phyloP scores from a whole-genome alignment of 1,140 invertebrate species.

The Tetragnatha versicolor region DNA sequence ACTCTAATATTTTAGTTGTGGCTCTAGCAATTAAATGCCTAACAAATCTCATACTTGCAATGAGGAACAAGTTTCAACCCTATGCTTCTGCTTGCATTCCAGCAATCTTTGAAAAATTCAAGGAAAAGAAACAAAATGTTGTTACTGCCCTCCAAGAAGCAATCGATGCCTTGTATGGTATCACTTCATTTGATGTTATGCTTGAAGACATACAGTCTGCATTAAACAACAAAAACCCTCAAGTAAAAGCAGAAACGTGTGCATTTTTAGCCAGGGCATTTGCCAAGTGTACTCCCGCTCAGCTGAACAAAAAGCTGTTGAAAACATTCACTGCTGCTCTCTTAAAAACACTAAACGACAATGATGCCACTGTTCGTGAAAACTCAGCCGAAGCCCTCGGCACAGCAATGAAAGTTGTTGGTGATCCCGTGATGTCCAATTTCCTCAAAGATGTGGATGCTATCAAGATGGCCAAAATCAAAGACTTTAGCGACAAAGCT shows the following conservation, averaged over 20 bases:
- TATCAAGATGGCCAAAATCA: conserved; percentile 93
- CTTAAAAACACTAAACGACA: conserved; percentile 79
- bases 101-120: conserved; percentile 92
- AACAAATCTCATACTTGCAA: conserved; percentile 79
- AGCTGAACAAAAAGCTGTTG: conserved; percentile 90
- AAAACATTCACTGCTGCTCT: conserved; percentile 84
- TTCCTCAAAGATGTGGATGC: conserved; percentile 88
- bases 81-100: conserved; percentile 81
- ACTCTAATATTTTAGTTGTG: conserved; percentile 94
- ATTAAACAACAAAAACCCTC: conserved; percentile 93
- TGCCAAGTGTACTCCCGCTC: conserved; percentile 77
- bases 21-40: conserved; percentile 86
- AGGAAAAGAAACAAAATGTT: conserved; percentile 95
- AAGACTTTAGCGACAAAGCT: conserved; percentile 92
- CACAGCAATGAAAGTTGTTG: conserved; percentile 91
- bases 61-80: conserved; percentile 86
- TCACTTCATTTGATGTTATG: conserved; percentile 84
- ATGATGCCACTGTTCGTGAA: conserved; percentile 84
- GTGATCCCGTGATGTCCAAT: conserved; percentile 86
- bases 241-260: conserved; percentile 90
- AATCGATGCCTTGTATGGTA: conserved; percentile 87
- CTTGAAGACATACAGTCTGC: conserved; percentile 84
- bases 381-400: conserved; percentile 88
- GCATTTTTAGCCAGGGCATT: conserved; percentile 87
- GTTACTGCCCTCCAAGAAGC: conserved; percentile 85